These are phyloP conservation scores for Papilio machaon DNA, from an alignment of 1,140 invertebrate genomes.

Conservation along the genomic window DNA sequence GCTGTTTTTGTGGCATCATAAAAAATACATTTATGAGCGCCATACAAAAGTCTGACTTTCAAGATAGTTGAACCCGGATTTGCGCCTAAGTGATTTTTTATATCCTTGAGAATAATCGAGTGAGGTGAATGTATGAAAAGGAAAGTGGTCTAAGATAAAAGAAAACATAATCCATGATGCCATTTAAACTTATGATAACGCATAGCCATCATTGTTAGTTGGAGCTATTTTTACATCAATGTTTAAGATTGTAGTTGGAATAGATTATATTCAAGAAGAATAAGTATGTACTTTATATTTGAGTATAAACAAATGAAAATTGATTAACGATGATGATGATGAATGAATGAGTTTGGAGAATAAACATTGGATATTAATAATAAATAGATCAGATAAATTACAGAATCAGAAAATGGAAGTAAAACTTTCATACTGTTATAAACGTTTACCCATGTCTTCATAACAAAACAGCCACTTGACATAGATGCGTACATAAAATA, in stretches of 20 bases:
- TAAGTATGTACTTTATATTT: too few relatives aligned
- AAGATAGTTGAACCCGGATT: conserved; percentile 26
- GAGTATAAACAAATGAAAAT: background rate
- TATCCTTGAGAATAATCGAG: background rate
- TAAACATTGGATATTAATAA: too few relatives aligned
- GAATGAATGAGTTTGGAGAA: too few relatives aligned
- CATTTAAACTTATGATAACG: too few relatives aligned
- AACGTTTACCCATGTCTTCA: conserved; percentile 17
- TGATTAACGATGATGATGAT: background rate
- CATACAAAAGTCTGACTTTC: conserved; percentile 6
- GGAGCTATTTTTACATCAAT: too few relatives aligned
- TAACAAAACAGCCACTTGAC: conserved; percentile 23
- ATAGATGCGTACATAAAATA: background rate
- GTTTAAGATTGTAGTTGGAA: too few relatives aligned
- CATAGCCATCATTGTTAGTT: too few relatives aligned
- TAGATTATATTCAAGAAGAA: too few relatives aligned
- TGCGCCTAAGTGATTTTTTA: conserved; percentile 25
- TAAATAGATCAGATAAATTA: background rate
- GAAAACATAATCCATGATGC: background rate
- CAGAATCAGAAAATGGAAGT: background rate
- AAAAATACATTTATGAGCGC: conserved; percentile 12
- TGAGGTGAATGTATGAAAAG: background rate
- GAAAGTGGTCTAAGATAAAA: background rate
- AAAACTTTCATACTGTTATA: background rate
- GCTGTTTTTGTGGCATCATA: conserved; percentile 11